Conservation (phyloP, 1,140 invertebrate species). For the Idris sp. region DNA sequence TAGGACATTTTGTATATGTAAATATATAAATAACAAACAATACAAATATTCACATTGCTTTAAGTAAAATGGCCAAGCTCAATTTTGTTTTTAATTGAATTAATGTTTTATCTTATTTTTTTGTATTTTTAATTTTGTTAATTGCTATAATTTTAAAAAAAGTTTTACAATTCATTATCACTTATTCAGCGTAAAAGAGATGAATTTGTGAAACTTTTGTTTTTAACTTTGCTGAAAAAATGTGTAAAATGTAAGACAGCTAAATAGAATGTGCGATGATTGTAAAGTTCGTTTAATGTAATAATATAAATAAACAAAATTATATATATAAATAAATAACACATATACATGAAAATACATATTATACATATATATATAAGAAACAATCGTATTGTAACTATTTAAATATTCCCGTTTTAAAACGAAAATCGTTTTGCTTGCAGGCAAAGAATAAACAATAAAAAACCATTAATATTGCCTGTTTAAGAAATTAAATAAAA, state of each 20-base stretch:
- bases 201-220: neutral
- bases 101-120: constrained; percentile 30
- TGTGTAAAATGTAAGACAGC: constrained; percentile 19
- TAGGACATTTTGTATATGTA: constrained; percentile 41
- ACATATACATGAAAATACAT: constrained; percentile 38
- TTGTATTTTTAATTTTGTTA: constrained; percentile 9
- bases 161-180: too few relatives aligned
- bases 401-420: constrained; percentile 22
- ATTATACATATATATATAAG: too few relatives aligned
- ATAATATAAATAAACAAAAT: constrained; percentile 29
- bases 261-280: constrained; percentile 30
- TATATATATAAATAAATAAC: constrained; percentile 44
- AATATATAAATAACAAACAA: constrained; percentile 24
- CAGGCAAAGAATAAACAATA: too few relatives aligned
- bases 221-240: constrained; percentile 9
- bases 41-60: neutral
- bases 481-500: too few relatives aligned
- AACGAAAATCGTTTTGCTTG: constrained; percentile 1
- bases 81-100: constrained; percentile 42
- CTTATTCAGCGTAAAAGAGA: too few relatives aligned
- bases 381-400: constrained; percentile 20
- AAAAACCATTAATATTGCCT: too few relatives aligned
- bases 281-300: constrained; percentile 32
- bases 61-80: constrained; percentile 62
- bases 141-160: too few relatives aligned